phyloP scores from a whole-genome alignment of 2,113 vertebrate species.

The Canis aureus region DNA sequence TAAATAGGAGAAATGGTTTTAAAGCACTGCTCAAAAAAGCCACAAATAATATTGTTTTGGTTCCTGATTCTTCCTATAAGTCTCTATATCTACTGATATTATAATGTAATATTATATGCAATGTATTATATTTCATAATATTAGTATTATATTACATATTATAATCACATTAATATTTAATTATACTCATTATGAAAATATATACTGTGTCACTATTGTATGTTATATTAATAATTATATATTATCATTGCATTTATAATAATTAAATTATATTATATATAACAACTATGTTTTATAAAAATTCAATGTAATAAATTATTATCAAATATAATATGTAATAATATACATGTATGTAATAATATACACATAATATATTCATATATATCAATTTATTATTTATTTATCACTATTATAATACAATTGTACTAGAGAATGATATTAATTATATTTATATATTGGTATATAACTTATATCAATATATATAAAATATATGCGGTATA shows the following conservation, averaged over 20 bases:
- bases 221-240: not conserved
- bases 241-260: not conserved
- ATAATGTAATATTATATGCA: not conserved
- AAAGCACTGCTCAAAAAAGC: not conserved
- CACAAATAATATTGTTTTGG: not conserved
- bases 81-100: not conserved
- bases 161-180: not conserved
- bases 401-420: not conserved
- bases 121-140: not conserved
- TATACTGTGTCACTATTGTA: not conserved
- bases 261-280: not conserved
- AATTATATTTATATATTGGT: not conserved
- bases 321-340: not conserved
- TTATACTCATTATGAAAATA: not conserved
- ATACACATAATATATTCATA: not conserved
- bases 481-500: not conserved
- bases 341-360: not conserved
- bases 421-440: not conserved
- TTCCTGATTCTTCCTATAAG: not conserved
- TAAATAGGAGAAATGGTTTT: constrained; percentile 60
- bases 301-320: not conserved
- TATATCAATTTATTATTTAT: not conserved
- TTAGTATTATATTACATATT: not conserved
- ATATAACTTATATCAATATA: not conserved
- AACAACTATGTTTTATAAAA: not conserved